Evolutionary conservation across 1,140 invertebrate genomes (phyloP).

Genomic region (Metopolophium dirhodum): DNA sequence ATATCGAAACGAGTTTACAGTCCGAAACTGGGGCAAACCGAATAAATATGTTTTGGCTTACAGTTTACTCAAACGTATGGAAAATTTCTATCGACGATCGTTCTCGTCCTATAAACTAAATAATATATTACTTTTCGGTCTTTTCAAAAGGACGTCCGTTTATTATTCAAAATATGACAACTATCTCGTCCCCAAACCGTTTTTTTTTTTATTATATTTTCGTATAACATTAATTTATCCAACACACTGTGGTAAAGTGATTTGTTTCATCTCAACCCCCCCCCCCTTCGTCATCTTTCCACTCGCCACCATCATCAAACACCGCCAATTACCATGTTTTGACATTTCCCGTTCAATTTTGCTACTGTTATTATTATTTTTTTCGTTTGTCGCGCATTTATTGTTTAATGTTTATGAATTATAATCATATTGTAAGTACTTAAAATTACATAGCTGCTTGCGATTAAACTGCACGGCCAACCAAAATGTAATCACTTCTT

Average conservation of each 20-base stretch:
- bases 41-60: background rate
- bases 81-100: background rate
- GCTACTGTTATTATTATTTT: background rate
- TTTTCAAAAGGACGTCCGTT: background rate
- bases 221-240: background rate
- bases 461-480: background rate
- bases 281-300: no score
- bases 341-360: background rate
- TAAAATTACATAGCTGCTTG: background rate
- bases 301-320: background rate
- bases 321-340: background rate
- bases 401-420: background rate
- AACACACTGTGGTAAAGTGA: background rate
- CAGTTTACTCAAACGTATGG: background rate
- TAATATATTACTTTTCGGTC: slow-evolving; percentile 27
- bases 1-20: background rate
- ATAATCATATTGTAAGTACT: background rate
- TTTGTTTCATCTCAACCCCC: background rate
- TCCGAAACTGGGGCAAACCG: background rate
- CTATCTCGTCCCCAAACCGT: background rate
- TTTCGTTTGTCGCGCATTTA: background rate
- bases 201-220: slow-evolving; percentile 22
- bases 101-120: background rate
- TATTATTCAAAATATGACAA: background rate
- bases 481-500: background rate